A percentile compares a stretch with the other conserved stretches of the same genome.
Conservation (phyloP, 2,113 vertebrate genomes). For the Nothobranchius furzeri region DNA sequence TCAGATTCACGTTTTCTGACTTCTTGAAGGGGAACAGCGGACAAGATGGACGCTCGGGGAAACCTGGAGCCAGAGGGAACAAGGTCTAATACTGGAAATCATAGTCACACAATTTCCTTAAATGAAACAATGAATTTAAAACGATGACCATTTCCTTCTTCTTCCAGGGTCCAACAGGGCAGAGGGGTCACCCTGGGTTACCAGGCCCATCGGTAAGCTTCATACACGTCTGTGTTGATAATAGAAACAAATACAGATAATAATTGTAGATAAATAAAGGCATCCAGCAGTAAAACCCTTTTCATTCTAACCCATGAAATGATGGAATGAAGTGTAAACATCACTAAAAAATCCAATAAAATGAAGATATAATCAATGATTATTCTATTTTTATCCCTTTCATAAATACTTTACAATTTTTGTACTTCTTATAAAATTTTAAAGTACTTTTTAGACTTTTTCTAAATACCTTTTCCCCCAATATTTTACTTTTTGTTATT, state of each 20-base stretch:
- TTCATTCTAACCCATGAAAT: too few relatives aligned
- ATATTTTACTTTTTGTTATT: too few relatives aligned
- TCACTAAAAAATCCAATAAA: too few relatives aligned
- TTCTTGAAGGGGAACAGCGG: slow-evolving; percentile 84
- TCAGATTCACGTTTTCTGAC: slow-evolving; percentile 24
- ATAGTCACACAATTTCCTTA: background rate
- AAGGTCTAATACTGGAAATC: slow-evolving; percentile 72
- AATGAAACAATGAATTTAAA: background rate
- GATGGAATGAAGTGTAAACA: too few relatives aligned
- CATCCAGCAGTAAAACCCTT: too few relatives aligned
- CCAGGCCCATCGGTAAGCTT: slow-evolving; percentile 79
- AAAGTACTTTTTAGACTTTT: too few relatives aligned
- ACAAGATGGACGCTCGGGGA: slow-evolving; percentile 78
- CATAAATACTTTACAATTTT: too few relatives aligned
- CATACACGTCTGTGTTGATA: background rate
- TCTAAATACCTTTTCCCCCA: too few relatives aligned
- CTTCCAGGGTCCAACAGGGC: slow-evolving; percentile 82
- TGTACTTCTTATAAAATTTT: too few relatives aligned
- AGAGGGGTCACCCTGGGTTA: slow-evolving; percentile 80
- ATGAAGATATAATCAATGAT: too few relatives aligned
- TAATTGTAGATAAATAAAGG: too few relatives aligned
- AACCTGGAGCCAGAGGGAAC: slow-evolving; percentile 78
- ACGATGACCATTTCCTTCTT: background rate
- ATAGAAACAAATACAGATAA: background rate
- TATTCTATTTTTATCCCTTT: too few relatives aligned